Evolutionary conservation across 2,797 vertebrate genomes (phyloP).

Genomic region (Coregonus sp.): DNA sequence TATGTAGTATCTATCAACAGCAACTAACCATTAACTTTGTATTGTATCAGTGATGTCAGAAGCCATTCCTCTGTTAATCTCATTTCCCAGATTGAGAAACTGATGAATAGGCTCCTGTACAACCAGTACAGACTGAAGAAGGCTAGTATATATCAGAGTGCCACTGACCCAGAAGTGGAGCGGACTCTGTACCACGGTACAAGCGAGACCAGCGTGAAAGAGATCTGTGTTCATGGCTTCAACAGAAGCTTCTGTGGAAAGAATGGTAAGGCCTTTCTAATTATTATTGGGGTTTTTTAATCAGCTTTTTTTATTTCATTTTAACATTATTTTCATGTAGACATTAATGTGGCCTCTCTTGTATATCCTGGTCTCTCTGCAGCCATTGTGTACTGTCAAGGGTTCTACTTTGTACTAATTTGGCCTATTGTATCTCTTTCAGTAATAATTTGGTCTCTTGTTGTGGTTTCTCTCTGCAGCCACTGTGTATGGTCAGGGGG

Average conservation of each 20-base stretch:
- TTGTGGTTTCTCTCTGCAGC: constrained; percentile 67
- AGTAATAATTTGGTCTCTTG: not conserved
- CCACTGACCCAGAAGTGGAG: constrained; percentile 61
- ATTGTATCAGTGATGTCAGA: not conserved
- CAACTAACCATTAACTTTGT: not conserved
- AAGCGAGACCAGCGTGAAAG: constrained; percentile 73
- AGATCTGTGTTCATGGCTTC: constrained; percentile 89
- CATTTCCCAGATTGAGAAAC: constrained; percentile 81
- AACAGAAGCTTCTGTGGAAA: constrained; percentile 93
- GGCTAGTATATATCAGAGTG: constrained; percentile 64
- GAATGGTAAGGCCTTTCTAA: constrained; percentile 75
- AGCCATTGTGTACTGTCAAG: not conserved
- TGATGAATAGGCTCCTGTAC: constrained; percentile 81
- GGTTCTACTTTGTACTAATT: not conserved
- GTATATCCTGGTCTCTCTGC: not conserved
- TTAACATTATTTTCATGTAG: not conserved
- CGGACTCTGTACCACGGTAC: constrained; percentile 86
- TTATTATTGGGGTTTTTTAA: no score
- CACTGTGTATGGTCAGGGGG: constrained; percentile 83
- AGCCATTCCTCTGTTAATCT: not conserved
- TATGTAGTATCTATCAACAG: constrained; percentile 33
- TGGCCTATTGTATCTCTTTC: not conserved
- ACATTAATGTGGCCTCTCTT: not conserved
- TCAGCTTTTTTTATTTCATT: not conserved
- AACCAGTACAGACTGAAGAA: constrained; percentile 87